phyloP scores from a whole-genome alignment of 1,140 invertebrate species.

The Nilaparvata lugens region DNA sequence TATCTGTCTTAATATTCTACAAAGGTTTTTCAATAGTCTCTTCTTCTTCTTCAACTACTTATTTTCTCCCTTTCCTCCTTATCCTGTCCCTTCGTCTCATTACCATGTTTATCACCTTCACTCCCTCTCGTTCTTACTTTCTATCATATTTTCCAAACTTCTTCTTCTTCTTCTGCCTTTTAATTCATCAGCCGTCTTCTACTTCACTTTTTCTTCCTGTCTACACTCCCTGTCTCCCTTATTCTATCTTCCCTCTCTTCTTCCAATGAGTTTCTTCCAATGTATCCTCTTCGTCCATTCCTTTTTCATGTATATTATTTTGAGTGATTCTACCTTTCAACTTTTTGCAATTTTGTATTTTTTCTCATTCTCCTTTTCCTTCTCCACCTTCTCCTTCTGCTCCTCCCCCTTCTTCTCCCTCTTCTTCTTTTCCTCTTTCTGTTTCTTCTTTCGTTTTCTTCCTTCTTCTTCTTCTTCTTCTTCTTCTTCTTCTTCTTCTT shows the following conservation, averaged over 20 bases:
- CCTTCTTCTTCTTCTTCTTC: background rate
- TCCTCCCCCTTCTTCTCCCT: background rate
- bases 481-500: background rate
- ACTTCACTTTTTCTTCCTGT: background rate
- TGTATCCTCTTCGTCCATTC: background rate
- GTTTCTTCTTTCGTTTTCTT: background rate
- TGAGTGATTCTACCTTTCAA: no score
- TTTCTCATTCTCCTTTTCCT: background rate
- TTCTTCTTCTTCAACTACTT: conserved; percentile 12
- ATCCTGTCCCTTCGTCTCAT: background rate
- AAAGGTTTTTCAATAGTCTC: no score
- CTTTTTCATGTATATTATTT: no score
- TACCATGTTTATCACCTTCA: background rate
- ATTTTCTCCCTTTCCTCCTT: background rate
- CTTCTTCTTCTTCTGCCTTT: background rate
- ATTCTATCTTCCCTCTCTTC: background rate
- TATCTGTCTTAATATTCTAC: conserved; percentile 10
- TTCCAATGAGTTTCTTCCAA: background rate
- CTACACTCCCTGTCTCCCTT: background rate
- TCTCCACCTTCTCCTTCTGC: background rate
- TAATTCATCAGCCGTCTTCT: background rate
- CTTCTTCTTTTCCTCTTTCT: background rate
- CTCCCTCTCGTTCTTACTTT: background rate
- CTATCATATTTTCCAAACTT: background rate
- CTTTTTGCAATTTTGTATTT: no score